These are phyloP conservation scores for Reticulitermes lucifugus DNA, from an alignment of 2,888 invertebrate species.

Conservation along the genomic window DNA sequence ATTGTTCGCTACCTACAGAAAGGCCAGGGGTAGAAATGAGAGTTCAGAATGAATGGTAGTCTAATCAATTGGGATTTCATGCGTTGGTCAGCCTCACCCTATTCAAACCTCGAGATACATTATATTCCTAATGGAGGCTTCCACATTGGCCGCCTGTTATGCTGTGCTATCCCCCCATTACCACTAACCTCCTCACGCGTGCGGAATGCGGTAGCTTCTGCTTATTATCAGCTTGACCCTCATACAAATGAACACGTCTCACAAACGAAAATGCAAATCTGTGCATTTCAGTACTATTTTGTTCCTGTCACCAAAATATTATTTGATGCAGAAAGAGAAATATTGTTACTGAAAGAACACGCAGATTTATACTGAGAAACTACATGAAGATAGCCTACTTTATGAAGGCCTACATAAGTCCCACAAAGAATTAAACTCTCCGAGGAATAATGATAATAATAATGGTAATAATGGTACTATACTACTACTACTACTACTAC, in stretches of 20 bases:
- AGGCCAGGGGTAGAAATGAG: neutral
- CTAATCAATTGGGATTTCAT: constrained; percentile 4
- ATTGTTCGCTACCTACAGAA: neutral
- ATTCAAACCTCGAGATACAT: neutral
- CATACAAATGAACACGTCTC: neutral
- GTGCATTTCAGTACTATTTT: neutral
- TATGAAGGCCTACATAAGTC: too few relatives aligned
- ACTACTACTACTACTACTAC: too few relatives aligned
- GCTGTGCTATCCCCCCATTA: neutral
- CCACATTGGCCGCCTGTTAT: neutral
- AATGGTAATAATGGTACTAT: too few relatives aligned
- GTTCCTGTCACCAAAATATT: neutral
- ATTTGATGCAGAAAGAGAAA: too few relatives aligned
- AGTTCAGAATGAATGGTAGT: neutral
- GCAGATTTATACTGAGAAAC: too few relatives aligned
- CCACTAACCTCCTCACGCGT: neutral
- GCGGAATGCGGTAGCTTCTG: neutral
- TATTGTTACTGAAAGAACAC: too few relatives aligned
- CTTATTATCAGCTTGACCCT: neutral
- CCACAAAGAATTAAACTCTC: too few relatives aligned
- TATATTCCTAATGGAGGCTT: neutral
- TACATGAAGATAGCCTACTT: too few relatives aligned
- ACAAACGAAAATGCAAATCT: neutral
- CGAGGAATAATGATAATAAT: too few relatives aligned
- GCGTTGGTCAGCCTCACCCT: neutral